A percentile compares a stretch with the other conserved stretches of the same genome.
phyloP scores from a whole-genome alignment of 2,113 vertebrate species.

The Fulmarus glacialis region DNA sequence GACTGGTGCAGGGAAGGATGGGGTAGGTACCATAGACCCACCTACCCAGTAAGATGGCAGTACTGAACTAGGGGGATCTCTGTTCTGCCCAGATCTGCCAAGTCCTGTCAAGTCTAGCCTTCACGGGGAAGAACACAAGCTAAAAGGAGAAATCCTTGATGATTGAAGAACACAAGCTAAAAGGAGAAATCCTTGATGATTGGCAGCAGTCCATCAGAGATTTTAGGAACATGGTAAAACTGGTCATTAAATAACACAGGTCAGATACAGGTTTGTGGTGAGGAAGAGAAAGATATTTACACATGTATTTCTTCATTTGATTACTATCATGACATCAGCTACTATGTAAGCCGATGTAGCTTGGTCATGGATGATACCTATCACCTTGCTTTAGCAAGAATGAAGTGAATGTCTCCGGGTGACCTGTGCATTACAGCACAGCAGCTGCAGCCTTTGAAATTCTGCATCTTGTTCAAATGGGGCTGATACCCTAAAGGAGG shows the following conservation, averaged over 20 bases:
- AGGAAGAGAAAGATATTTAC: not conserved
- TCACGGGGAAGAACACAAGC: not conserved
- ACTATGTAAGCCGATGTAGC: not conserved
- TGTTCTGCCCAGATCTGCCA: not conserved
- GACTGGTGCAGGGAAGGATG: not conserved
- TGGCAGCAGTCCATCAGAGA: not conserved
- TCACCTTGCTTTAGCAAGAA: not conserved
- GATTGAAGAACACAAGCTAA: not conserved
- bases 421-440: not conserved
- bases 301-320: not conserved
- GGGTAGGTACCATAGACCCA: not conserved
- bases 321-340: not conserved
- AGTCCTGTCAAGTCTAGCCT: not conserved
- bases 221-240: not conserved
- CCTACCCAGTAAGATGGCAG: accelerated
- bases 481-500: not conserved
- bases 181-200: not conserved
- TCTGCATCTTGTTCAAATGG: not conserved
- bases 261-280: not conserved
- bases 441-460: not conserved
- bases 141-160: not conserved
- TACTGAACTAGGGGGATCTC: not conserved
- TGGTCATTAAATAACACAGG: not conserved
- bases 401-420: not conserved
- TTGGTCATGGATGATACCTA: not conserved